A percentile compares a stretch with the other conserved stretches of the same genome.
These are phyloP conservation scores for Smittia sp. DNA, from an alignment of 2,888 invertebrate genomes.

Conservation along the genomic window DNA sequence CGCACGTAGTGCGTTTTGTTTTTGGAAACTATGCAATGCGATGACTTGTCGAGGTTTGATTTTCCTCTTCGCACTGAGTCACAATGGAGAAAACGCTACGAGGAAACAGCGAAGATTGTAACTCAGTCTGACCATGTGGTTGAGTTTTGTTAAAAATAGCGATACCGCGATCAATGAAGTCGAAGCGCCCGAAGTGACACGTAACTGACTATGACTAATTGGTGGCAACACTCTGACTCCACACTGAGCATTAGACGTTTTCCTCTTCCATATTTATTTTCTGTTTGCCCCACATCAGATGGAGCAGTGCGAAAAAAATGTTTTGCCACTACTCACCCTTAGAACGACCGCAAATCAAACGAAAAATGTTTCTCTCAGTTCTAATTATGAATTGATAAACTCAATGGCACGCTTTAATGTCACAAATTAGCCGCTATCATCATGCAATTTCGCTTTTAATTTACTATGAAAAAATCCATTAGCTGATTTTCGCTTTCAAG, in stretches of 20 bases:
- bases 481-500: neutral
- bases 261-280: constrained; percentile 14
- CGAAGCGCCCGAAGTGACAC: no score
- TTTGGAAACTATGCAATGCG: neutral
- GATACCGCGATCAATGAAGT: neutral
- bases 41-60: neutral
- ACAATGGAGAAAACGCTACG: neutral
- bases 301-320: neutral
- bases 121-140: neutral
- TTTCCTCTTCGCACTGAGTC: neutral
- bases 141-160: neutral
- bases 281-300: neutral
- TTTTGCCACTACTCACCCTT: constrained; percentile 1
- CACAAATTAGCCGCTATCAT: constrained; percentile 28
- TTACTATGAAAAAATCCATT: neutral
- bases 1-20: no score
- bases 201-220: no score
- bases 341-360: constrained; percentile 7
- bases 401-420: constrained; percentile 28
- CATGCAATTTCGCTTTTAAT: constrained; percentile 23
- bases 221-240: no score
- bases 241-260: neutral
- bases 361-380: constrained; percentile 34
- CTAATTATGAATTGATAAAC: constrained; percentile 34
- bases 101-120: neutral